These are phyloP conservation scores for Bombus confusus DNA, from an alignment of 1,140 invertebrate species.

Conservation along the genomic window DNA sequence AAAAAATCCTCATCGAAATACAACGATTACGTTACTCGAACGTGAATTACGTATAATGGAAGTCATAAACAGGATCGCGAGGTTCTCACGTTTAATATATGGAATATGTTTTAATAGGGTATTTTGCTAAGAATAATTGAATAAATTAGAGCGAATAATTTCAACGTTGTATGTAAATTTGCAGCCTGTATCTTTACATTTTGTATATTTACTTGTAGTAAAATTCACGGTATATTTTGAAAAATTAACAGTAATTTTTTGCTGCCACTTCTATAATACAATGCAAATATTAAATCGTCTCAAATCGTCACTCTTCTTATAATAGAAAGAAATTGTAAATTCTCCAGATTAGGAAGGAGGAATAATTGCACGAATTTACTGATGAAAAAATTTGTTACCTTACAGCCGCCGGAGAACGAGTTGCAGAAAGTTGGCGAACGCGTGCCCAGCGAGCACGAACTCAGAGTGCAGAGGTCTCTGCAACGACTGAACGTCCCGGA, in stretches of 20 bases:
- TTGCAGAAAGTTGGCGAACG: slow-evolving; percentile 91
- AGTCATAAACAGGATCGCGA: background rate
- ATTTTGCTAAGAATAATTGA: slow-evolving; percentile 23
- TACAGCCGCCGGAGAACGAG: slow-evolving; percentile 95
- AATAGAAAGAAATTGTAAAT: too few species aligned
- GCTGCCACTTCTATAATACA: too few species aligned
- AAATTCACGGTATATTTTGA: too few species aligned
- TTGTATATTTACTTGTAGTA: too few species aligned
- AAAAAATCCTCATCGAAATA: background rate
- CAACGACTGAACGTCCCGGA: slow-evolving; percentile 96
- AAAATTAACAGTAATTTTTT: too few species aligned
- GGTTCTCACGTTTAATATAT: slow-evolving; percentile 43
- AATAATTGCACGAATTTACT: too few species aligned
- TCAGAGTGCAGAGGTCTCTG: slow-evolving; percentile 94
- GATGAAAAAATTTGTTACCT: background rate
- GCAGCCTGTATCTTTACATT: background rate
- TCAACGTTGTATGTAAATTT: slow-evolving; percentile 26
- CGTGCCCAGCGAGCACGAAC: slow-evolving; percentile 94
- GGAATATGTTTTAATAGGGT: background rate
- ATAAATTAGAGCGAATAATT: slow-evolving; percentile 12
- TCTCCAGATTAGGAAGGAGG: too few species aligned
- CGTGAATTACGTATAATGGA: slow-evolving; percentile 19
- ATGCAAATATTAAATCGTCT: too few species aligned
- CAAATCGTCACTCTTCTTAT: too few species aligned
- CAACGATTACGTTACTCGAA: background rate